These are phyloP conservation scores for Mergus octosetaceus DNA, from an alignment of 2,797 vertebrate genomes.

Conservation along the genomic window DNA sequence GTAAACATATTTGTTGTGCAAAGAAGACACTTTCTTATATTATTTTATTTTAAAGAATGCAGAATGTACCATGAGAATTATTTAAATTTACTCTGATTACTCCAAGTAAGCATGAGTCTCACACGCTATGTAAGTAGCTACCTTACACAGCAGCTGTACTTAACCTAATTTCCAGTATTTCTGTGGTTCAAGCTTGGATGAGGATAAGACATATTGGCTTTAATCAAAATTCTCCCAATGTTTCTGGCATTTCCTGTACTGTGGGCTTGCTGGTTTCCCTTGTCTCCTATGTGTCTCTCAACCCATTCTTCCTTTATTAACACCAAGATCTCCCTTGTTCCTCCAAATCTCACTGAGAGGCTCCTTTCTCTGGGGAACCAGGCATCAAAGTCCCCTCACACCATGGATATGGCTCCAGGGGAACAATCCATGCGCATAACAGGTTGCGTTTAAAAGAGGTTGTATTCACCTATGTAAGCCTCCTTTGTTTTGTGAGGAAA, in stretches of 20 bases:
- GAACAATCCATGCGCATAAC: accelerated
- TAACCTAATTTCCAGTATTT: neutral
- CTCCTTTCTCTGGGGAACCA: neutral
- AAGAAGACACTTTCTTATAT: neutral
- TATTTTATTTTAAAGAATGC: neutral
- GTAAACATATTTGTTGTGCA: neutral
- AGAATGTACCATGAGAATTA: neutral
- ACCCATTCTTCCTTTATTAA: neutral
- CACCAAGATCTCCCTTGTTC: neutral
- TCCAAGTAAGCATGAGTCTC: neutral
- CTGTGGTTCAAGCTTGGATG: neutral
- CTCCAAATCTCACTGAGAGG: neutral
- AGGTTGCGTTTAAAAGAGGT: neutral
- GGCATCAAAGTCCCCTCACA: neutral
- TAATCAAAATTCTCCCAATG: neutral
- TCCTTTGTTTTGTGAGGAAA: neutral
- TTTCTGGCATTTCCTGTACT: neutral
- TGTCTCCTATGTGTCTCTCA: neutral
- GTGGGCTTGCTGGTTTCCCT: accelerated
- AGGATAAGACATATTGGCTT: neutral
- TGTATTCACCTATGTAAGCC: accelerated
- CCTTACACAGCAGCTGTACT: neutral
- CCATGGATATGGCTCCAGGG: neutral
- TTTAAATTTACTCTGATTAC: neutral
- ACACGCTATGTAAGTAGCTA: accelerated